A percentile compares a stretch with the other conserved stretches of the same genome.
Conservation (phyloP, 2,113 vertebrate species). For the Chaetops frenatus region DNA sequence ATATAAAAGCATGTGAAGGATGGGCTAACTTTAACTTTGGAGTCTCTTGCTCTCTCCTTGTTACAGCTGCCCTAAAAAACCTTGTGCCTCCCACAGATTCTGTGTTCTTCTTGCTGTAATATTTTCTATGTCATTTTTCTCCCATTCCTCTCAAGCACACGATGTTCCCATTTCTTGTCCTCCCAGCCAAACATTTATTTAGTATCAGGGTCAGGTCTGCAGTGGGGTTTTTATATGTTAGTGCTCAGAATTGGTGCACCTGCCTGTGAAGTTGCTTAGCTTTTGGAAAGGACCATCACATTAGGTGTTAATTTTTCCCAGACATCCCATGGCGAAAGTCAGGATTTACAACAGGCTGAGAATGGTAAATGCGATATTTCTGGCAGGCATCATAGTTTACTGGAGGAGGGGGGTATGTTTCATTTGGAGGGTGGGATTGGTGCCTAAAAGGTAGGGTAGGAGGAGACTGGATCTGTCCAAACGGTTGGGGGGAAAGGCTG, state of each 20-base stretch:
- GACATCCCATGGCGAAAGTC: constrained; percentile 56
- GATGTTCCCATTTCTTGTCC: constrained; percentile 56
- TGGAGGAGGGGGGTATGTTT: neutral
- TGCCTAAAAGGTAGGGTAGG: neutral
- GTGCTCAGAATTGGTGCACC: constrained; percentile 36
- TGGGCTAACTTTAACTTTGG: constrained; percentile 9
- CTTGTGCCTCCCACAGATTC: neutral
- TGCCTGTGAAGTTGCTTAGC: constrained; percentile 25
- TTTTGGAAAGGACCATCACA: constrained; percentile 41
- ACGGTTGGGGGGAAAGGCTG: neutral
- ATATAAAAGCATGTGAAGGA: neutral
- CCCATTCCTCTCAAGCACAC: constrained; percentile 30
- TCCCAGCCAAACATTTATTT: constrained; percentile 56
- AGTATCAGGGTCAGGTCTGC: constrained; percentile 63
- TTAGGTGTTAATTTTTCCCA: constrained; percentile 52
- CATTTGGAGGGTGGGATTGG: neutral
- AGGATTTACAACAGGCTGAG: constrained; percentile 63
- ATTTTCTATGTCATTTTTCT: constrained; percentile 62
- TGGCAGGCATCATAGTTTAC: constrained; percentile 29
- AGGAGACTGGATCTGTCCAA: constrained; percentile 8
- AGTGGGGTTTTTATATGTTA: constrained; percentile 30
- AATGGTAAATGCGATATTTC: constrained; percentile 48
- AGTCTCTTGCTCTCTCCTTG: constrained; percentile 26
- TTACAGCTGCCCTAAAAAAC: constrained; percentile 19
- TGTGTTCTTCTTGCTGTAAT: constrained; percentile 22